These are phyloP conservation scores for Pelvicachromis taeniatus DNA, from an alignment of 2,113 vertebrate species.

Conservation along the genomic window DNA sequence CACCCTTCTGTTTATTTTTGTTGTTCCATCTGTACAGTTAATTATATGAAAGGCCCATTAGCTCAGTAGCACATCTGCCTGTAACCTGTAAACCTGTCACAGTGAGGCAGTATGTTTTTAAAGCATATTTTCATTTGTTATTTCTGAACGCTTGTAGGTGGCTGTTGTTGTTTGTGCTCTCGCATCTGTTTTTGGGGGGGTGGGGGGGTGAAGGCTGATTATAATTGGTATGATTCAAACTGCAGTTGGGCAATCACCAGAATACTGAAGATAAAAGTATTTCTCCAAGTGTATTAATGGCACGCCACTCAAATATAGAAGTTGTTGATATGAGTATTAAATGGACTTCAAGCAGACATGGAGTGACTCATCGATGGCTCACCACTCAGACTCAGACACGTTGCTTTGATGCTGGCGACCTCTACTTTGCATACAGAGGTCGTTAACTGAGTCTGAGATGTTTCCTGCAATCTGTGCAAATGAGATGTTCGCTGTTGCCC, in stretches of 20 bases:
- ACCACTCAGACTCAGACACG: accelerated
- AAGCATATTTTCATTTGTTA: neutral
- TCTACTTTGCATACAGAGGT: neutral
- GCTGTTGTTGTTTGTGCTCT: neutral
- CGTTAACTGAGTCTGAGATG: neutral
- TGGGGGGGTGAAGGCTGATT: neutral
- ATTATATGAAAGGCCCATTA: neutral
- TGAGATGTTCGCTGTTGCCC: neutral
- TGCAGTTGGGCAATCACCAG: neutral
- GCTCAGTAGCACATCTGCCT: neutral
- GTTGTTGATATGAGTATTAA: neutral
- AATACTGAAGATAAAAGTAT: neutral
- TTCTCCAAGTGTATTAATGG: neutral
- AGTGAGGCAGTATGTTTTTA: neutral
- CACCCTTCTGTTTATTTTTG: neutral
- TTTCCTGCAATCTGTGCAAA: neutral
- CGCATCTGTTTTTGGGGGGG: neutral
- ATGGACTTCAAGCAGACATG: neutral
- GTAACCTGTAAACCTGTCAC: constrained; percentile 1
- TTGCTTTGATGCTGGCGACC: neutral
- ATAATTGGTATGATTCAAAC: neutral
- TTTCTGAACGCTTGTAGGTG: neutral
- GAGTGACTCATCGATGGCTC: neutral
- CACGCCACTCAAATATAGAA: neutral
- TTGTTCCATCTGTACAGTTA: neutral